Conservation (phyloP, 2,113 vertebrate species). For the Entosphenus tridentatus region DNA sequence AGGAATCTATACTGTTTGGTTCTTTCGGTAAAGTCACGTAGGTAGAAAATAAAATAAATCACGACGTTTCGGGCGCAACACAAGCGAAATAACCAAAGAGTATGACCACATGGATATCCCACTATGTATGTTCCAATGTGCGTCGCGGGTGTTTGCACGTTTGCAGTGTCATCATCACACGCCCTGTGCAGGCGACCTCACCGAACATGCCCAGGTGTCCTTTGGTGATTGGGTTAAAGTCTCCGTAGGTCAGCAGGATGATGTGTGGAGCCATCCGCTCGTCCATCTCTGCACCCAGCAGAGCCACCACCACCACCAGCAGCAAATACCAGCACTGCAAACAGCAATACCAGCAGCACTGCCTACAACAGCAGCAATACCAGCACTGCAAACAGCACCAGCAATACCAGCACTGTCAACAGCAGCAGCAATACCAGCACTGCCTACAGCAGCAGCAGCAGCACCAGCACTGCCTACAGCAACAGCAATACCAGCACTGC, state of each 20-base stretch:
- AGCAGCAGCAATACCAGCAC: neutral
- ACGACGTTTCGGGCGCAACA: too few species aligned
- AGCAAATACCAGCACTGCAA: neutral
- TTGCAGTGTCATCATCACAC: too few species aligned
- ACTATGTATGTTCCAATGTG: too few species aligned
- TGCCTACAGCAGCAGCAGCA: neutral
- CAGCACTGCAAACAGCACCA: neutral
- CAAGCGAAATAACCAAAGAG: too few species aligned
- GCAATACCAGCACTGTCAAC: neutral
- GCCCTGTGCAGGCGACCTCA: neutral
- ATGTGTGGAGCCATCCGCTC: neutral
- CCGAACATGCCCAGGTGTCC: slow-evolving; percentile 4
- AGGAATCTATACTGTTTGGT: too few species aligned
- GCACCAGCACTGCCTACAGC: neutral
- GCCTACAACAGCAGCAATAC: neutral
- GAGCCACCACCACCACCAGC: neutral
- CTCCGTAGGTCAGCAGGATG: slow-evolving; percentile 1
- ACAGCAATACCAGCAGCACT: neutral
- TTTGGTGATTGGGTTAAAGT: slow-evolving; percentile 2
- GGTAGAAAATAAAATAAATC: too few species aligned
- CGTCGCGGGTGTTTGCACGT: too few species aligned
- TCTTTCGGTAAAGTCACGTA: too few species aligned
- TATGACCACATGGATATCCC: too few species aligned
- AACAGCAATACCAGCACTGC: neutral
- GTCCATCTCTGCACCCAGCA: neutral